Evolutionary conservation across 2,797 vertebrate species (phyloP).

Genomic region (Sebastes alutus): DNA sequence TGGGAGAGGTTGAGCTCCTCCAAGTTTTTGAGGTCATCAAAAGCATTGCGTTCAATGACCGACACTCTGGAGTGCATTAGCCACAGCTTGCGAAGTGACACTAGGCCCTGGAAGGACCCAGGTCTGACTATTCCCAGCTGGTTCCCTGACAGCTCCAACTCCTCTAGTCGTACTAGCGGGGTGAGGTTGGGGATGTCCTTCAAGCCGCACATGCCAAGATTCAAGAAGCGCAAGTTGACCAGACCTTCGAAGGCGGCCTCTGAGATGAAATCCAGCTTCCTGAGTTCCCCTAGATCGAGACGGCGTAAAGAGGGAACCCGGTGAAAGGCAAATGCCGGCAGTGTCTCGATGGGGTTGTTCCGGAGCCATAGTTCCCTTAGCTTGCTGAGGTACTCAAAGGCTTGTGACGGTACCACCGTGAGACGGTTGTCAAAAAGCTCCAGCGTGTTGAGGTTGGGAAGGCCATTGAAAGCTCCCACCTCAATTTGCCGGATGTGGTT

Average conservation of each 20-base stretch:
- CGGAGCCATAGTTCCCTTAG: constrained; percentile 94
- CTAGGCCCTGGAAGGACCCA: constrained; percentile 93
- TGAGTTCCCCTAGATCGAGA: constrained; percentile 94
- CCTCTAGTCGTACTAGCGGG: constrained; percentile 90
- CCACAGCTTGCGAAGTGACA: constrained; percentile 93
- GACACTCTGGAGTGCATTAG: constrained; percentile 95
- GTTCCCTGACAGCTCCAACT: constrained; percentile 95
- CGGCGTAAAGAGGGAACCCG: constrained; percentile 93
- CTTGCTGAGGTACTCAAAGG: constrained; percentile 97
- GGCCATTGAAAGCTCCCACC: constrained; percentile 96
- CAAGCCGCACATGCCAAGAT: constrained; percentile 96
- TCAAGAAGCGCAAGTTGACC: constrained; percentile 94
- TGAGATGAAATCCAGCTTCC: constrained; percentile 95
- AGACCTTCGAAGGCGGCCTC: constrained; percentile 95
- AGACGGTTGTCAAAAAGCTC: constrained; percentile 98
- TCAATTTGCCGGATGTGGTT: constrained; percentile 96
- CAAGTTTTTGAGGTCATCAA: constrained; percentile 95
- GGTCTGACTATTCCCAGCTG: constrained; percentile 91
- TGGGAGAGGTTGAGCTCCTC: constrained; percentile 97
- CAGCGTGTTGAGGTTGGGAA: constrained; percentile 96
- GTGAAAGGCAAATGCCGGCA: constrained; percentile 96
- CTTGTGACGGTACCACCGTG: constrained; percentile 93
- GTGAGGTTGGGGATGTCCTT: constrained; percentile 97
- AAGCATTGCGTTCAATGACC: constrained; percentile 95
- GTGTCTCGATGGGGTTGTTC: constrained; percentile 97